Evolutionary conservation across 2,888 invertebrate genomes (phyloP).

Genomic region (Drosophila kambysellisi): DNA sequence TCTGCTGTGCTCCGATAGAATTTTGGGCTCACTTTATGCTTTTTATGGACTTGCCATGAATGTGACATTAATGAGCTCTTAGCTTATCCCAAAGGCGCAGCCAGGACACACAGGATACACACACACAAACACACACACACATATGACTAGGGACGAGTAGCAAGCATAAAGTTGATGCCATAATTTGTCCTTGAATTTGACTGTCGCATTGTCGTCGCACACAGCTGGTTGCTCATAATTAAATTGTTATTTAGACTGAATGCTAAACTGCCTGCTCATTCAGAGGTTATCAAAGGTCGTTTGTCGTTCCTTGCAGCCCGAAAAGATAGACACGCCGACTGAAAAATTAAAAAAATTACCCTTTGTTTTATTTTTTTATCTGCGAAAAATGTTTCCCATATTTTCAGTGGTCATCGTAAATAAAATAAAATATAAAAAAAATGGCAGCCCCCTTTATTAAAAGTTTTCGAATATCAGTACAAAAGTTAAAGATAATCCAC

Average conservation of each 20-base stretch:
- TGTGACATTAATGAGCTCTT: conserved; percentile 80
- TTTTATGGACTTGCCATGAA: conserved; percentile 68
- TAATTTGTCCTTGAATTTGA: conserved; percentile 75
- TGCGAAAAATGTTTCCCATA: too few species aligned
- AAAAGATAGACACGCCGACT: conserved; percentile 7
- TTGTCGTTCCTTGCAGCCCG: conserved; percentile 5
- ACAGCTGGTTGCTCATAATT: conserved; percentile 65
- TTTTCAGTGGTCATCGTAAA: conserved; percentile 22
- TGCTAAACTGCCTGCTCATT: conserved; percentile 69
- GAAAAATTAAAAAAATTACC: conserved; percentile 53
- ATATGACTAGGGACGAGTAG: background rate
- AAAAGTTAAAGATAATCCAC: conserved; percentile 59
- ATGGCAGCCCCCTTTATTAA: conserved; percentile 14
- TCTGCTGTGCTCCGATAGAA: conserved; percentile 64
- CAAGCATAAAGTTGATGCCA: conserved; percentile 63
- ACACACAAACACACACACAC: background rate
- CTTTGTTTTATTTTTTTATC: conserved; percentile 15
- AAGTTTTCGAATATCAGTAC: conserved; percentile 49
- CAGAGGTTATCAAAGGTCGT: conserved; percentile 73
- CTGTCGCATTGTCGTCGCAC: conserved; percentile 35
- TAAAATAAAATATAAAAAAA: conserved; percentile 13
- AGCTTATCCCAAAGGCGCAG: conserved; percentile 76
- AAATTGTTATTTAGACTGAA: conserved; percentile 67
- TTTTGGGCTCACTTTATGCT: conserved; percentile 70
- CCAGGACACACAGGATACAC: conserved; percentile 9